Evolutionary conservation across 2,888 invertebrate genomes (phyloP).

Genomic region (Terebella lapidaria): DNA sequence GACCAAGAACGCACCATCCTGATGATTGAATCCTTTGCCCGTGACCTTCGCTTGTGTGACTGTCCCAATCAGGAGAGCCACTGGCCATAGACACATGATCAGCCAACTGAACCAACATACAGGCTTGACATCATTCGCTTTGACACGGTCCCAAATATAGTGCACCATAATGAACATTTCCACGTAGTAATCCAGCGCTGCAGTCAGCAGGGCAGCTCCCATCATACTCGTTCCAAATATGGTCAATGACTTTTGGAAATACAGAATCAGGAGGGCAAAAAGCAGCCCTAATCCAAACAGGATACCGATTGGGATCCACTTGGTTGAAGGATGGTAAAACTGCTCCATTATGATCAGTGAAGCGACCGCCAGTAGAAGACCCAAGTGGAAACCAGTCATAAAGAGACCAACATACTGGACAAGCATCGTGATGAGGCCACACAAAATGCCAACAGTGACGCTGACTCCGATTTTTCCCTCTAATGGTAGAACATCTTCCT

Average conservation of each 20-base stretch:
- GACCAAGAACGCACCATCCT: constrained; percentile 53
- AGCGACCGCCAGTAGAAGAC: constrained; percentile 56
- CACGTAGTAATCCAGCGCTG: constrained; percentile 70
- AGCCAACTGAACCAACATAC: constrained; percentile 73
- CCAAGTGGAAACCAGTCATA: constrained; percentile 75
- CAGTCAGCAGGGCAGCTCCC: constrained; percentile 69
- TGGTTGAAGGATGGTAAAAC: constrained; percentile 60
- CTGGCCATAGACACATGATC: constrained; percentile 70
- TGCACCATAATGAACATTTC: constrained; percentile 65
- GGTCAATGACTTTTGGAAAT: constrained; percentile 71
- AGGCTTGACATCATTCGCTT: constrained; percentile 53
- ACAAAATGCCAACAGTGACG: constrained; percentile 68
- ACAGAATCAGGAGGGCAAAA: constrained; percentile 68
- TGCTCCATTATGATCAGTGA: constrained; percentile 56
- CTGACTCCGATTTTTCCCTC: constrained; percentile 72
- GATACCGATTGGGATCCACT: constrained; percentile 69
- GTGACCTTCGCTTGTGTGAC: constrained; percentile 68
- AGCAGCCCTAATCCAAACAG: constrained; percentile 66
- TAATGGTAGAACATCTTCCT: constrained; percentile 66
- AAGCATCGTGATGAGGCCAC: constrained; percentile 75
- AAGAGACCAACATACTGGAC: constrained; percentile 78
- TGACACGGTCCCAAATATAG: constrained; percentile 67
- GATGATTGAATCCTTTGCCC: constrained; percentile 59
- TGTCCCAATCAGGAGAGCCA: constrained; percentile 65
- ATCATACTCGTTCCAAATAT: constrained; percentile 72